These are phyloP conservation scores for Hippocampus barbouri DNA, from an alignment of 2,113 vertebrate species.

Conservation along the genomic window DNA sequence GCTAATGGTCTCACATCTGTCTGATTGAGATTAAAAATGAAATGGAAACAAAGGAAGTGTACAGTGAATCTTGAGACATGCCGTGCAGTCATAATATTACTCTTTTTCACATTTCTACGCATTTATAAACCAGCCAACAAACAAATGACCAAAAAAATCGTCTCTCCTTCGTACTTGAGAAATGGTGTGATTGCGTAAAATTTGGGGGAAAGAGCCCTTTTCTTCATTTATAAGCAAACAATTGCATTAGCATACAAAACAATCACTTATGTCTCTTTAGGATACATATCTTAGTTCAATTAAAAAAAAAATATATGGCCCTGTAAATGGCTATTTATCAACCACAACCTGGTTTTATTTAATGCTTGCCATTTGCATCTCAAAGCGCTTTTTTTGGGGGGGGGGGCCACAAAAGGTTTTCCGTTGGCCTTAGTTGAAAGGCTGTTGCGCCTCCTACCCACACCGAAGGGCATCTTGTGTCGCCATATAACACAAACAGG, in stretches of 20 bases:
- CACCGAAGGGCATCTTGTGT: conserved; percentile 6
- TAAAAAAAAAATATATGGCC: not conserved
- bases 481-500: not conserved
- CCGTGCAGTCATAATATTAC: not conserved
- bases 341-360: not conserved
- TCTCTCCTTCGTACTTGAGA: not conserved
- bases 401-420: not conserved
- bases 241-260: not conserved
- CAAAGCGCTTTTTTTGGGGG: not conserved
- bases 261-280: not conserved
- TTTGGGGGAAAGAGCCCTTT: not conserved
- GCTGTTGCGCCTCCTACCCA: not conserved
- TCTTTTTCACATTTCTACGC: not conserved
- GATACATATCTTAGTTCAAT: not conserved
- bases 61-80: not conserved
- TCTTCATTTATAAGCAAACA: not conserved
- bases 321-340: not conserved
- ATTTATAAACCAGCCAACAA: not conserved
- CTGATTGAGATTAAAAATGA: not conserved
- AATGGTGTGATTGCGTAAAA: not conserved
- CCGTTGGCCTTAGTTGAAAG: not conserved
- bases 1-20: not conserved
- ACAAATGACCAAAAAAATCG: not conserved
- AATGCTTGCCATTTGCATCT: not conserved
- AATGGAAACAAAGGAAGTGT: not conserved